Evolutionary conservation across 1,140 invertebrate species (phyloP), one percentile per base, ranked within the genome.

Genomic region (Campoletis sonorensis): DNA sequence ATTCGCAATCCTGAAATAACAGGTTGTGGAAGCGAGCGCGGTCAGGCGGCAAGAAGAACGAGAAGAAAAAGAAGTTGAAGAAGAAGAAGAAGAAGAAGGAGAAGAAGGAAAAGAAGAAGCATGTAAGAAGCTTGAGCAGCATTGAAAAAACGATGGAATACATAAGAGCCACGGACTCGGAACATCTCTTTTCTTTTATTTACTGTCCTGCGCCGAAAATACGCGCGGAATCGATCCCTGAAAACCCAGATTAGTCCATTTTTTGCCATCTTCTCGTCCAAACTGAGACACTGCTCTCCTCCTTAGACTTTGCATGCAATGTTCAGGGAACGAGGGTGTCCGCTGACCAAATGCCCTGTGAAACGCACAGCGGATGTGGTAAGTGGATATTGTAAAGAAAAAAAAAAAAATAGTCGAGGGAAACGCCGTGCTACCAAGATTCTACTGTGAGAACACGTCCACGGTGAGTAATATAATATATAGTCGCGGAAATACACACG

Each of bases 1-100:
- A 88, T 89, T 88, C 87, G 88, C 87, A 86, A 90, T 89, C 87
- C 88, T 90, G 86, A 90, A 90, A 90, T 90, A 91, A 91, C 90
- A 90, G 90, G 90, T 90, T 91, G 84, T 84, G 84, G 64, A 83
- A 81, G 81, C 68, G 49, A 27, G 61, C 61, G 40, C 71, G 71
- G 40, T 73, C 71, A 73, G 71, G 30, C 26, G 68, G 75, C 79
- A 77, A 84, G 81, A 76, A 84, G 64, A 79, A 81, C 79, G 79
- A 85, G 79, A 80, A 64, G 54, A 58, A 49, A 54, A 51, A 70
- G 40, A n/a, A n/a, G n/a, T n/a, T n/a, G n/a, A n/a, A n/a, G n/a
- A n/a, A 45, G 72, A 68, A 61, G 68, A 45, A 70, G 77, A 76
- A 83, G 80, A 75, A 83, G 70, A 81, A 81, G 78, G 78, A 85